phyloP scores from a whole-genome alignment of 2,797 vertebrate genomes.

The Artibeus jamaicensis region DNA sequence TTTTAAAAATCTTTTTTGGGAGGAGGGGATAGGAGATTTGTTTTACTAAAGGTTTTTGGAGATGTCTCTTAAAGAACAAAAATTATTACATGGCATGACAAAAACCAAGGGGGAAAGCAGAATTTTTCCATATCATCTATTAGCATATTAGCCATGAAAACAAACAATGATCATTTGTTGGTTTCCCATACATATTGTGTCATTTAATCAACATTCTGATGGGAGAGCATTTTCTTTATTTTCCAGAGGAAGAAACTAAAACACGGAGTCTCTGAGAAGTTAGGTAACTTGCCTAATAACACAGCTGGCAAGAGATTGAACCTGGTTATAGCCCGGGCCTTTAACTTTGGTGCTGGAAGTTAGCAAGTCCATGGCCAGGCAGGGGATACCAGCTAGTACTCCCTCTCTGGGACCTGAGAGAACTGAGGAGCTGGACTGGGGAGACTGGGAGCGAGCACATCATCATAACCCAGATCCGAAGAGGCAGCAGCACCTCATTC shows the following conservation, averaged over 20 bases:
- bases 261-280: background rate
- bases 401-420: background rate
- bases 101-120: background rate
- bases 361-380: background rate
- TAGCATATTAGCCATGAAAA: background rate
- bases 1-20: background rate
- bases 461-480: background rate
- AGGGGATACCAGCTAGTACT: background rate
- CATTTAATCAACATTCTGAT: background rate
- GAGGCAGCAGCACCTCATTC: accelerated
- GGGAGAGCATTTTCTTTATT: background rate
- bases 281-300: background rate
- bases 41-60: background rate
- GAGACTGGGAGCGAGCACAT: background rate
- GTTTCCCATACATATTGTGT: background rate
- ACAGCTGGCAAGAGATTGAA: background rate
- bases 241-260: background rate
- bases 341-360: background rate
- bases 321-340: background rate
- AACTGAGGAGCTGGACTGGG: background rate
- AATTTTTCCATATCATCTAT: background rate
- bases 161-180: background rate
- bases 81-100: background rate
- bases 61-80: background rate
- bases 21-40: background rate